phyloP scores from a whole-genome alignment of 2,888 invertebrate genomes.

The Platypus cylindrus region DNA sequence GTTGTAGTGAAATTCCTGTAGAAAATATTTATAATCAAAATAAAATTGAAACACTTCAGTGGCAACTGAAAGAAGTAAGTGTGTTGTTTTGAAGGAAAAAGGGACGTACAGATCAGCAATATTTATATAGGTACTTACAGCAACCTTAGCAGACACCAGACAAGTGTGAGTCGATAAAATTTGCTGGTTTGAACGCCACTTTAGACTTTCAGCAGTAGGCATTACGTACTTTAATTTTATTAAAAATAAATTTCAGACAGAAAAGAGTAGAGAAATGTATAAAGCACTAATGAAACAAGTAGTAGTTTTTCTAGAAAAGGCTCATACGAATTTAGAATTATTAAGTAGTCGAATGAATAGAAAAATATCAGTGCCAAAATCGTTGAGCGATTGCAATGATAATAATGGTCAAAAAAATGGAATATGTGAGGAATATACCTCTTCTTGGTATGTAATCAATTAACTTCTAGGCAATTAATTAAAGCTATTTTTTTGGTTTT shows the following conservation, averaged over 20 bases:
- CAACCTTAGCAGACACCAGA: too few species aligned
- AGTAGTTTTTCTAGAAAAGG: conserved; percentile 53
- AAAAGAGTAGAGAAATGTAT: conserved; percentile 60
- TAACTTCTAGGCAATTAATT: too few species aligned
- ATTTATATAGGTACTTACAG: too few species aligned
- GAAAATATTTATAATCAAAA: conserved; percentile 51
- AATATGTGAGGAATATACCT: too few species aligned
- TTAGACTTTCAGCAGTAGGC: too few species aligned
- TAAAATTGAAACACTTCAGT: conserved; percentile 56
- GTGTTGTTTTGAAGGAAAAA: background rate
- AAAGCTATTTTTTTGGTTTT: background rate
- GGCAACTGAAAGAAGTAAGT: conserved; percentile 64
- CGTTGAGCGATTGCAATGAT: conserved; percentile 44
- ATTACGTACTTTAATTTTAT: too few species aligned
- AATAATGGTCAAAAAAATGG: too few species aligned
- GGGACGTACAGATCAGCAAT: background rate
- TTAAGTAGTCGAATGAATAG: conserved; percentile 33
- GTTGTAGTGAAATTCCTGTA: conserved; percentile 36
- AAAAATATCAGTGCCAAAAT: conserved; percentile 35
- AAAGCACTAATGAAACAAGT: conserved; percentile 59
- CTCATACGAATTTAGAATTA: conserved; percentile 50
- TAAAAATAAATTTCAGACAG: conserved; percentile 41
- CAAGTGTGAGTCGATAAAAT: too few species aligned
- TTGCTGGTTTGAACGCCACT: too few species aligned
- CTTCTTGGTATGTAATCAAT: conserved; percentile 11